Evolutionary conservation across 2,888 invertebrate genomes (phyloP), one percentile per base, ranked within the genome.

Genomic region (Apomyelois bistriatella): DNA sequence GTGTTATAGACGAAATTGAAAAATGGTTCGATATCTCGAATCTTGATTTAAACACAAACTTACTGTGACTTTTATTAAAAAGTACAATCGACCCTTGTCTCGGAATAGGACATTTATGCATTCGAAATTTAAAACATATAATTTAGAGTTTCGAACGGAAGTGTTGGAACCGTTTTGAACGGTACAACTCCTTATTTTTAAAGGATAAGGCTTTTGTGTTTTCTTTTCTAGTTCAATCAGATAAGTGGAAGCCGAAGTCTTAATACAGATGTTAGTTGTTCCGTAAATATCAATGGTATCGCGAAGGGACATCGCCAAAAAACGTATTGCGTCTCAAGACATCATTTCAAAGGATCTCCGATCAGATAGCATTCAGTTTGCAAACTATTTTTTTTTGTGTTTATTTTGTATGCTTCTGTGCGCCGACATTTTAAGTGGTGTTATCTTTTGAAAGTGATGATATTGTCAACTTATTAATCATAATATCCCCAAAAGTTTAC

Each of bases 321-420:
- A 65, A 22, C 22, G 22, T 22, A 22, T 22, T 22, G 22, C 62
- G 71, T 79, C 65, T 64, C 22, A 22, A 22, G 68, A 54, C 55
- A 56, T 61, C 64, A 61, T 72, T 72, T 76, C 66, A 73, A 76
- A 74, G 74, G 68, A 65, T 61, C 65, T 55, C 63, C 67, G 76
- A 87, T 80, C 82, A 74, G 87, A 87, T 86, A 82, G 68, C 74
- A 74, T 79, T 72, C 72, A 74, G 72, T 77, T 81, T 74, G 80
- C 83, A 72, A 84, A 79, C 79, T 76, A 65, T 71, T 70, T 67
- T 72, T 73, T 79, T 83, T 79, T 79, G 74, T 72, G 70, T 72
- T 73, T 74, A 63, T 71, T 70, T 70, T 68, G 59, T 54, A 53
- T 53, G 48, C 46, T 48, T 8, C 10, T 17, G 48, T 22, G 22